phyloP scores from a whole-genome alignment of 2,888 invertebrate species.

The Pandemis cinnamomeana region DNA sequence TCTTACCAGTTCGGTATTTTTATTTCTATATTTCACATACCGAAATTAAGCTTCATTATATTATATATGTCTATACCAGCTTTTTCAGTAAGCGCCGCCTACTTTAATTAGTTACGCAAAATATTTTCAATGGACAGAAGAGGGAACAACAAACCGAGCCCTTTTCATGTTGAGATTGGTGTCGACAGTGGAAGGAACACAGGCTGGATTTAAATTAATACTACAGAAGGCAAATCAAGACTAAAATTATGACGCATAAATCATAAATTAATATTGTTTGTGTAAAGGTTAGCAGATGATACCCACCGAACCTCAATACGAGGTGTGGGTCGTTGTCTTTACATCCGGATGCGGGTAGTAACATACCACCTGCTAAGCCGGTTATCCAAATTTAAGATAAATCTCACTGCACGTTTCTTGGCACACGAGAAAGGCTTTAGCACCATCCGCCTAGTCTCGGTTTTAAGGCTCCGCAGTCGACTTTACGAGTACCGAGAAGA shows the following conservation, averaged over 20 bases:
- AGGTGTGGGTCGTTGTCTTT: slow-evolving; percentile 18
- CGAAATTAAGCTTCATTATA: no score
- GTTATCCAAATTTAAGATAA: slow-evolving; percentile 35
- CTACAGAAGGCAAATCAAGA: no score
- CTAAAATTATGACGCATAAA: neutral
- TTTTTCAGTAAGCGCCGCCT: no score
- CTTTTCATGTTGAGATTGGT: no score
- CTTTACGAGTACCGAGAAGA: neutral
- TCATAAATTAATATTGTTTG: neutral
- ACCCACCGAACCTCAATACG: slow-evolving; percentile 7
- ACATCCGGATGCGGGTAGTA: slow-evolving; percentile 27
- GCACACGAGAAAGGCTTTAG: slow-evolving; percentile 16
- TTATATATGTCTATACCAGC: no score
- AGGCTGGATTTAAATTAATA: no score
- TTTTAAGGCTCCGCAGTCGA: neutral
- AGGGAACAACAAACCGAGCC: no score
- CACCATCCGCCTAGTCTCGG: slow-evolving; percentile 2
- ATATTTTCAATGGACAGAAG: no score
- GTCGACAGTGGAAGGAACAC: no score
- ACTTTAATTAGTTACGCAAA: no score
- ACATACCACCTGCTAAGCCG: slow-evolving; percentile 43
- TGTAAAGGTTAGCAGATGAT: slow-evolving; percentile 22
- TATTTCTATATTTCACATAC: no score
- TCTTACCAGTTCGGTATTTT: no score
- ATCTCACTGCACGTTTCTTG: slow-evolving; percentile 23